Evolutionary conservation across 2,888 invertebrate species (phyloP).

Genomic region (Tetragnatha montana): DNA sequence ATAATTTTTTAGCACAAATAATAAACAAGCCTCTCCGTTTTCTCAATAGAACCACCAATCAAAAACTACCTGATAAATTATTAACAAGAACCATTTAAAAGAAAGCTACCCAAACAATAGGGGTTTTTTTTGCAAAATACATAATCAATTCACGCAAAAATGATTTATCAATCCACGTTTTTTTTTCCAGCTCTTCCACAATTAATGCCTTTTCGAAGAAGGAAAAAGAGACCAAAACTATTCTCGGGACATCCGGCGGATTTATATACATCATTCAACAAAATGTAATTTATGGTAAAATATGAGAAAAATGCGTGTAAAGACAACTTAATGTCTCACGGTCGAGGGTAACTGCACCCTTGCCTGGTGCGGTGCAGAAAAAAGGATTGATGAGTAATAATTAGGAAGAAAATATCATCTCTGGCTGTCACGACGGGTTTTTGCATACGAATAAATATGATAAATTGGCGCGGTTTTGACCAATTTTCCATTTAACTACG

Average conservation of each 20-base stretch:
- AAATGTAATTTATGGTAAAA: conserved; percentile 46
- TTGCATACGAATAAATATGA: conserved; percentile 65
- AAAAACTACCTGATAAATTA: neutral
- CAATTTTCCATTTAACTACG: conserved; percentile 52
- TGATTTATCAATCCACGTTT: neutral
- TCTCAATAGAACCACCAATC: neutral
- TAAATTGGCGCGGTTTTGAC: conserved; percentile 56
- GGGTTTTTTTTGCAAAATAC: neutral
- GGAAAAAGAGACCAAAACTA: conserved; percentile 11
- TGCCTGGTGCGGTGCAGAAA: neutral
- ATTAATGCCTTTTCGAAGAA: neutral
- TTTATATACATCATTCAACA: conserved; percentile 28
- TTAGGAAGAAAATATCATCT: conserved; percentile 43
- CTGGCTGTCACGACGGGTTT: conserved; percentile 55
- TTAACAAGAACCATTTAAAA: neutral
- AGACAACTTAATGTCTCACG: conserved; percentile 57
- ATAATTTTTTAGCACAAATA: neutral
- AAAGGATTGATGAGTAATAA: conserved; percentile 60
- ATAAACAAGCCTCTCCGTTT: neutral
- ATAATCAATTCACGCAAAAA: neutral
- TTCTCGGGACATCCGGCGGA: conserved; percentile 3
- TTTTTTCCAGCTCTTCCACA: neutral
- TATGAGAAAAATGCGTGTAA: conserved; percentile 64
- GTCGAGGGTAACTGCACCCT: conserved; percentile 11
- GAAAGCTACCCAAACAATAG: neutral